Conservation (phyloP, 2,113 vertebrate species). For the Caranx melampygus region DNA sequence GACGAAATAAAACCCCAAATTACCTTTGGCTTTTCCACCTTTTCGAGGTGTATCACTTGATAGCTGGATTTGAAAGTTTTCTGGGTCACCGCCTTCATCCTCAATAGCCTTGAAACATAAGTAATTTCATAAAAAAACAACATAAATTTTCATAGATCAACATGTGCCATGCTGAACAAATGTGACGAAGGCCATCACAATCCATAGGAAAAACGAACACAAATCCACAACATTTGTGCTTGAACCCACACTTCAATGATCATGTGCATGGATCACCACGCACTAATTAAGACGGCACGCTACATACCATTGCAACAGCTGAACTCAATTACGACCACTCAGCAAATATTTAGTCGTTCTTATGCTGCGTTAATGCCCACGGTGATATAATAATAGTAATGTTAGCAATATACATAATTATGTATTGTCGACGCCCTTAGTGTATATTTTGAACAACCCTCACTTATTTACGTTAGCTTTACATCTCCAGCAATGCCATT, state of each 20-base stretch:
- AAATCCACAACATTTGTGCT: not conserved
- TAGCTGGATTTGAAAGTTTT: conserved; percentile 89
- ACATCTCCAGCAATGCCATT: not conserved
- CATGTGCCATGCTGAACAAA: too few relatives aligned
- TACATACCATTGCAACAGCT: not conserved
- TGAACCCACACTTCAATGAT: not conserved
- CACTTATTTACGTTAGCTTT: not conserved
- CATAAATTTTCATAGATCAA: too few relatives aligned
- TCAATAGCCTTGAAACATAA: conserved; percentile 90
- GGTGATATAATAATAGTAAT: too few relatives aligned
- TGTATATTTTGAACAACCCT: too few relatives aligned
- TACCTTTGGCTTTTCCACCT: conserved; percentile 93
- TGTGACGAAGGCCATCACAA: too few relatives aligned
- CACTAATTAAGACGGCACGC: not conserved
- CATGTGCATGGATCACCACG: not conserved
- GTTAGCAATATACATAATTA: too few relatives aligned
- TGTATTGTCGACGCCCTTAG: not conserved
- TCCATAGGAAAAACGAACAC: not conserved
- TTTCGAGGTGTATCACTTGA: conserved; percentile 89
- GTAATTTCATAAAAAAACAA: too few relatives aligned
- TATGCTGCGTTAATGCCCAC: not conserved
- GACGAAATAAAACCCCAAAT: not conserved
- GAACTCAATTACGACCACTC: not conserved
- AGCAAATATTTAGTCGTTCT: not conserved
- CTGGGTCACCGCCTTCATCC: conserved; percentile 95